Evolutionary conservation across 2,797 vertebrate genomes (phyloP).

Genomic region (Liparis tanakae): DNA sequence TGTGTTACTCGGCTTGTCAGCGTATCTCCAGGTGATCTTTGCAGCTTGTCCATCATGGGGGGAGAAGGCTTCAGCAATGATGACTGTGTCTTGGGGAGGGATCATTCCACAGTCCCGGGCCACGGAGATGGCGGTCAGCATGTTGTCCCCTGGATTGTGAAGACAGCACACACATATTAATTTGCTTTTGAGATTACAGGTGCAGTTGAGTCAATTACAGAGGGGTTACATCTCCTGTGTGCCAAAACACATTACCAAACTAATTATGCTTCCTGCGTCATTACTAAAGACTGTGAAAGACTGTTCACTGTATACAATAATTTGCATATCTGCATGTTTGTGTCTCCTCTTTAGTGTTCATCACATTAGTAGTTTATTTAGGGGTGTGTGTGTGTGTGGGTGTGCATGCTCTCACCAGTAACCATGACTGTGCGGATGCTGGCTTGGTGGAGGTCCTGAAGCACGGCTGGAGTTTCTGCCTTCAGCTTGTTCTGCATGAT

Average conservation of each 20-base stretch:
- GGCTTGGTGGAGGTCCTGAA: constrained; percentile 91
- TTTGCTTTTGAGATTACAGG: constrained; percentile 36
- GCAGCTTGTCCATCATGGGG: constrained; percentile 94
- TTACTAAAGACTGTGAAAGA: background rate
- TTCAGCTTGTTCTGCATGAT: constrained; percentile 99
- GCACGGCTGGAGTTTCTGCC: constrained; percentile 90
- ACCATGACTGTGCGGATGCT: constrained; percentile 98
- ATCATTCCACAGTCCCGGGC: constrained; percentile 99
- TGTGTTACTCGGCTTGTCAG: constrained; percentile 87
- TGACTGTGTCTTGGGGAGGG: constrained; percentile 92
- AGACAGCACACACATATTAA: background rate
- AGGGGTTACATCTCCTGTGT: constrained; percentile 22
- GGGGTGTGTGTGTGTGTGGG: background rate
- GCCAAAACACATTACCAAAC: constrained; percentile 25
- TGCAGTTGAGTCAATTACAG: constrained; percentile 39
- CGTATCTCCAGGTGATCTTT: constrained; percentile 96
- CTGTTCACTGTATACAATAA: background rate
- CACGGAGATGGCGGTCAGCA: constrained; percentile 98
- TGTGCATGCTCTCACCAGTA: constrained; percentile 83
- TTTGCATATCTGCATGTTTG: background rate
- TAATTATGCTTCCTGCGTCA: constrained; percentile 2
- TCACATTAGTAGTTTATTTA: background rate
- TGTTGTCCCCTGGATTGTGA: constrained; percentile 90
- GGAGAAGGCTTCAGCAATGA: constrained; percentile 94
- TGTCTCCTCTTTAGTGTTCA: background rate